A percentile compares a stretch with the other conserved stretches of the same genome.
Evolutionary conservation across 1,140 invertebrate genomes (phyloP).

Genomic region (Psix sp.): DNA sequence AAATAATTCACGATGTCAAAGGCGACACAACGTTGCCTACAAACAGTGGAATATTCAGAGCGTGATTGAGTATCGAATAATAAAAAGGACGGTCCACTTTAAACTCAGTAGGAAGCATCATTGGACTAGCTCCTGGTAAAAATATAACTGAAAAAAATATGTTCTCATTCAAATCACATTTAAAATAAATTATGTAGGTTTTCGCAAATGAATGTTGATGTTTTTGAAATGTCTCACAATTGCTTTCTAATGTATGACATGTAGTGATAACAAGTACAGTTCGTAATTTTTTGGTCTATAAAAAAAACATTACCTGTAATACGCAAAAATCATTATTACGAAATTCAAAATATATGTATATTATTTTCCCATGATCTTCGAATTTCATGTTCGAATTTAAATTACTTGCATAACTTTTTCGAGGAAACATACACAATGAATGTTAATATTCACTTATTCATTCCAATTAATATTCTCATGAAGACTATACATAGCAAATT

Average conservation of each 20-base stretch:
- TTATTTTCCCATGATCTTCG: too few relatives aligned
- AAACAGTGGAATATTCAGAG: conserved; percentile 16
- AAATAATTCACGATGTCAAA: too few relatives aligned
- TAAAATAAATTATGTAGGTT: neutral
- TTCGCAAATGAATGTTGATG: neutral
- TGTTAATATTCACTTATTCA: too few relatives aligned
- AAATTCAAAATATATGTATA: too few relatives aligned
- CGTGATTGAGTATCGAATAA: conserved; percentile 19
- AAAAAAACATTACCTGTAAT: too few relatives aligned
- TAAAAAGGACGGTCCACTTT: conserved; percentile 25
- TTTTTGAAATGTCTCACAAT: too few relatives aligned
- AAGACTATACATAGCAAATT: too few relatives aligned
- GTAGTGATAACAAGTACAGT: too few relatives aligned
- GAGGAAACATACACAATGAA: neutral
- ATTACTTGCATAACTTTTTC: conserved; percentile 21
- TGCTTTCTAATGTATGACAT: too few relatives aligned
- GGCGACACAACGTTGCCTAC: conserved; percentile 8
- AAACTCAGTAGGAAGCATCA: neutral
- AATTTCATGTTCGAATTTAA: neutral
- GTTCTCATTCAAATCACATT: neutral
- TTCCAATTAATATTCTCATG: too few relatives aligned
- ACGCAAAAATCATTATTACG: too few relatives aligned
- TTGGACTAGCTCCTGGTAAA: neutral
- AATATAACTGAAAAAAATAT: neutral
- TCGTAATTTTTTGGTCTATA: too few relatives aligned